Percentiles rank a stretch among this genome's conserved stretches.
These are phyloP conservation scores for Bombus breviceps DNA, from an alignment of 1,140 invertebrate genomes.

Conservation along the genomic window DNA sequence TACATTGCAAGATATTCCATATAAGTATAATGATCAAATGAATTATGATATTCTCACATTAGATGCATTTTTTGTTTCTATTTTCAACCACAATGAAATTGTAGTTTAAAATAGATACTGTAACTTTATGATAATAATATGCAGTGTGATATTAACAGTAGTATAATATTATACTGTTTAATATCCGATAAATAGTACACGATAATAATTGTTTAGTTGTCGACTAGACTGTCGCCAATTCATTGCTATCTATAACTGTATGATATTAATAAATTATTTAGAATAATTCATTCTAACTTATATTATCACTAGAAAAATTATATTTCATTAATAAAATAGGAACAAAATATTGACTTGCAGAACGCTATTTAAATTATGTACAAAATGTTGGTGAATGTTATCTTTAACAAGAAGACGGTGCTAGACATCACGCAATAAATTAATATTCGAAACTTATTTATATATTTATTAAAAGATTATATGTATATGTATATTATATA, in stretches of 20 bases:
- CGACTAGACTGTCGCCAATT: background rate
- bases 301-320: background rate
- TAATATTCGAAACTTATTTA: background rate
- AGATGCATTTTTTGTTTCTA: background rate
- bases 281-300: background rate
- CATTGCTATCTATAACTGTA: background rate
- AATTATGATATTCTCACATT: constrained; percentile 1
- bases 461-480: too few relatives aligned
- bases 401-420: background rate
- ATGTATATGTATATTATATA: background rate
- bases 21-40: background rate
- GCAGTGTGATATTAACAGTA: background rate
- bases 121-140: background rate
- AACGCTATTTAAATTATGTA: background rate
- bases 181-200: background rate
- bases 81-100: background rate
- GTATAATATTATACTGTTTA: background rate
- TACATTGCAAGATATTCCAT: too few relatives aligned
- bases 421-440: background rate
- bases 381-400: background rate
- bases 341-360: background rate
- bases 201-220: background rate
- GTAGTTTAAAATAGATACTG: background rate
- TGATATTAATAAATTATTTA: background rate
- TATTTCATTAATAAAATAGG: background rate